phyloP scores from a whole-genome alignment of 2,113 vertebrate species.

The Nestor notabilis region DNA sequence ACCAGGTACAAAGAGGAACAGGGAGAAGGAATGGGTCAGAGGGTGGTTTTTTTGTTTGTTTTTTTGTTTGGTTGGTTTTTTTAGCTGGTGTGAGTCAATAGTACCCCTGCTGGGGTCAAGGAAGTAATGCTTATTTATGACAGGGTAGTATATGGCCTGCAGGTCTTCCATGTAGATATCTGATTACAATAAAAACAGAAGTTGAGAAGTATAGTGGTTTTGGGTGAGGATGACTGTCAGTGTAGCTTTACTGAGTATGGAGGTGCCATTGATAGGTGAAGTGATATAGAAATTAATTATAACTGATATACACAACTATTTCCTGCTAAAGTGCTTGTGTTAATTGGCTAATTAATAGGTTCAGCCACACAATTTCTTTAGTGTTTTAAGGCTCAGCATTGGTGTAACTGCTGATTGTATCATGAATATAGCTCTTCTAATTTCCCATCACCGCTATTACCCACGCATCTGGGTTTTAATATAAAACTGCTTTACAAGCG shows the following conservation, averaged over 20 bases:
- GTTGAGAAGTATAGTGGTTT: background rate
- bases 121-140: background rate
- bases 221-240: background rate
- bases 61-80: too few relatives aligned
- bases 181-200: background rate
- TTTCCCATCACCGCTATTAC: background rate
- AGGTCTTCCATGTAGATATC: background rate
- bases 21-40: background rate
- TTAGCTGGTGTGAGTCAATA: background rate
- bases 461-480: background rate
- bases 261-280: background rate
- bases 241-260: background rate
- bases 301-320: background rate
- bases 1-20: accelerated
- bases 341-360: background rate
- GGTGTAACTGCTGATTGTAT: background rate
- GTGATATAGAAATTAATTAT: background rate
- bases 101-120: background rate
- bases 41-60: too few relatives aligned
- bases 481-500: background rate
- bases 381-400: background rate
- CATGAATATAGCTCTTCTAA: background rate
- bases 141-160: background rate
- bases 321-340: background rate
- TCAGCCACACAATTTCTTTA: background rate